phyloP scores from a whole-genome alignment of 2,797 vertebrate species.

The Rhynchonycteris naso region DNA sequence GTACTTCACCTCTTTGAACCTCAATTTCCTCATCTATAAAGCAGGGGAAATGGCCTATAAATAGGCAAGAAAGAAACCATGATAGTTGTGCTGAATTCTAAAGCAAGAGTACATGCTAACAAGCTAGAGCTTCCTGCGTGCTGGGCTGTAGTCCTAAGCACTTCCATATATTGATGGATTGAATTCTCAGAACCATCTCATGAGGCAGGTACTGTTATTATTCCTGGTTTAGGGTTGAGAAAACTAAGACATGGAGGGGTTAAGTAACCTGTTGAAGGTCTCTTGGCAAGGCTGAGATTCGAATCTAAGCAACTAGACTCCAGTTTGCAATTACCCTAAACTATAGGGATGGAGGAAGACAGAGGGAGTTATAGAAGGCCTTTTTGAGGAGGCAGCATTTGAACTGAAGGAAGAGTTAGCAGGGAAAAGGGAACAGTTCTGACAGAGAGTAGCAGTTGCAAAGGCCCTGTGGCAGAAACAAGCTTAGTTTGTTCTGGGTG shows the following conservation, averaged over 20 bases:
- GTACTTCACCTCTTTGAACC: not conserved
- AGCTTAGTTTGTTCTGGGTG: not conserved
- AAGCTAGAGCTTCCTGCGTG: fast-evolving
- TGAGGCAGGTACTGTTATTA: not conserved
- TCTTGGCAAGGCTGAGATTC: not conserved
- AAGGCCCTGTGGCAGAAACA: not conserved
- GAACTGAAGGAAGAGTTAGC: not conserved
- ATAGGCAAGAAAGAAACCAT: not conserved
- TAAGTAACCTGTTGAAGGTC: not conserved
- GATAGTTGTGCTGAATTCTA: not conserved
- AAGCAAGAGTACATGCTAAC: not conserved
- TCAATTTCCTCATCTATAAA: not conserved
- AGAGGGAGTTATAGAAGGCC: not conserved
- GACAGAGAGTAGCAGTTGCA: not conserved
- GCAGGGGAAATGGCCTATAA: not conserved
- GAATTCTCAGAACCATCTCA: not conserved
- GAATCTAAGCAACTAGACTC: not conserved
- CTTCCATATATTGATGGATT: not conserved
- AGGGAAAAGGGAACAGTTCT: not conserved
- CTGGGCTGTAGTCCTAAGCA: not conserved
- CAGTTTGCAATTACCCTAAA: not conserved
- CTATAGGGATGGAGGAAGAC: not conserved
- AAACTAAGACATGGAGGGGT: not conserved
- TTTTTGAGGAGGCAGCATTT: not conserved
- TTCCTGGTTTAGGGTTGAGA: not conserved